Percentiles rank a stretch among this genome's conserved stretches.
These are phyloP conservation scores for Sinonovacula constricta DNA, from an alignment of 1,140 invertebrate species.

Conservation along the genomic window DNA sequence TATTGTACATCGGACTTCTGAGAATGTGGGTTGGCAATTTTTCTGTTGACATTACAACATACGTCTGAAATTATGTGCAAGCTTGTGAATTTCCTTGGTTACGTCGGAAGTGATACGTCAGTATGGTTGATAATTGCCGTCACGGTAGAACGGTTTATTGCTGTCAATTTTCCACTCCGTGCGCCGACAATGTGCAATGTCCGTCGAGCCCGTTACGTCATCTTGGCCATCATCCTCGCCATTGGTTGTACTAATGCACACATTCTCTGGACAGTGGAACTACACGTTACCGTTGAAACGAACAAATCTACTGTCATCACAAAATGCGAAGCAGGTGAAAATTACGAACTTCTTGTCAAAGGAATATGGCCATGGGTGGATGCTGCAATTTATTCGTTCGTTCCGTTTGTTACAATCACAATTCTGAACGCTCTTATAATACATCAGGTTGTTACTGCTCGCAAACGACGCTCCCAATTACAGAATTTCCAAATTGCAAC, in stretches of 20 bases:
- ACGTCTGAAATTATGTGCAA: constrained; percentile 69
- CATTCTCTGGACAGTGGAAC: constrained; percentile 69
- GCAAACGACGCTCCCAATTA: constrained; percentile 25
- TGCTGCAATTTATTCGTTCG: constrained; percentile 70
- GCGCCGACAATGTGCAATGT: constrained; percentile 71
- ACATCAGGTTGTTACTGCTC: constrained; percentile 53
- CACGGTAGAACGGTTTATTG: constrained; percentile 76
- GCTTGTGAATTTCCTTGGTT: constrained; percentile 68
- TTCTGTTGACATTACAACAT: constrained; percentile 61
- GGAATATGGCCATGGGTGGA: constrained; percentile 73
- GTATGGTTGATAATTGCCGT: constrained; percentile 78
- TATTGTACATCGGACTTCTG: constrained; percentile 72
- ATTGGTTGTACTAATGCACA: constrained; percentile 69
- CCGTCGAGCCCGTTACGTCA: constrained; percentile 62
- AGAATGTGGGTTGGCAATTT: constrained; percentile 72
- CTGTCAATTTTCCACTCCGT: constrained; percentile 73
- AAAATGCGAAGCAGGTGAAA: constrained; percentile 47
- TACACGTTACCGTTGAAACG: neutral
- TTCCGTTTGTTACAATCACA: constrained; percentile 69
- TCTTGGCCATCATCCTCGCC: constrained; percentile 55
- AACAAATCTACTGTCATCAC: constrained; percentile 21
- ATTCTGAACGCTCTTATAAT: constrained; percentile 68
- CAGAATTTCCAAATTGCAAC: constrained; percentile 8
- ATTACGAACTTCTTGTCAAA: constrained; percentile 44
- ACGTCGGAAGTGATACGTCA: constrained; percentile 71